Conservation (phyloP, 2,888 invertebrate species). For the Campoletis raptor region DNA sequence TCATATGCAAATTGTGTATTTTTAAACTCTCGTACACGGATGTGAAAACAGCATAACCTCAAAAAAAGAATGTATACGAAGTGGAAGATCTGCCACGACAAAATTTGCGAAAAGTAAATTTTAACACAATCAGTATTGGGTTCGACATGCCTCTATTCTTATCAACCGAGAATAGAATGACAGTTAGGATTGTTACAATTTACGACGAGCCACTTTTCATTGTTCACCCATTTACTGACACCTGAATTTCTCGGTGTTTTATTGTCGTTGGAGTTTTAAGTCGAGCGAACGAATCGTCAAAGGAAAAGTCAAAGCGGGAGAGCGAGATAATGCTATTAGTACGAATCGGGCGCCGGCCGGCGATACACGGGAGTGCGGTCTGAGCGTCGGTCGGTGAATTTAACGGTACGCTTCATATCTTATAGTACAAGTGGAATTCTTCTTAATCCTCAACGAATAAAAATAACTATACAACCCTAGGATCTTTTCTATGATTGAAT, state of each 20-base stretch:
- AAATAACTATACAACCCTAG: too few relatives aligned
- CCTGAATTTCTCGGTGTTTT: background rate
- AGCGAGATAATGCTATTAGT: too few relatives aligned
- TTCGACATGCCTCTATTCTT: conserved; percentile 6
- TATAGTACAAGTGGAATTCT: too few relatives aligned
- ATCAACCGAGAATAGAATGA: conserved; percentile 1
- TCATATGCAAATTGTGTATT: background rate
- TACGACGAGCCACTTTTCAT: background rate
- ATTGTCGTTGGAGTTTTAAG: background rate
- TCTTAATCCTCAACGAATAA: too few relatives aligned
- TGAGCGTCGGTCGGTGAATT: too few relatives aligned
- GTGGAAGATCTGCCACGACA: background rate
- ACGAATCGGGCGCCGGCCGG: too few relatives aligned
- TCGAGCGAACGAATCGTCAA: too few relatives aligned
- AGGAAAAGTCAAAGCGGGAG: too few relatives aligned
- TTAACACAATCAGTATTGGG: background rate
- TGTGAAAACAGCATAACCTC: conserved; percentile 11
- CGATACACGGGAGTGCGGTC: too few relatives aligned
- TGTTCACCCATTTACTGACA: background rate
- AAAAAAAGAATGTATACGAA: background rate
- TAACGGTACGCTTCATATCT: too few relatives aligned
- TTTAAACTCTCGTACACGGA: background rate
- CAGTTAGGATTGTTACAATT: background rate
- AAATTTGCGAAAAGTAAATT: background rate
- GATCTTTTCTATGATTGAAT: too few relatives aligned